Conservation (phyloP, 2,113 vertebrate genomes). For the Craseonycteris thonglongyai region DNA sequence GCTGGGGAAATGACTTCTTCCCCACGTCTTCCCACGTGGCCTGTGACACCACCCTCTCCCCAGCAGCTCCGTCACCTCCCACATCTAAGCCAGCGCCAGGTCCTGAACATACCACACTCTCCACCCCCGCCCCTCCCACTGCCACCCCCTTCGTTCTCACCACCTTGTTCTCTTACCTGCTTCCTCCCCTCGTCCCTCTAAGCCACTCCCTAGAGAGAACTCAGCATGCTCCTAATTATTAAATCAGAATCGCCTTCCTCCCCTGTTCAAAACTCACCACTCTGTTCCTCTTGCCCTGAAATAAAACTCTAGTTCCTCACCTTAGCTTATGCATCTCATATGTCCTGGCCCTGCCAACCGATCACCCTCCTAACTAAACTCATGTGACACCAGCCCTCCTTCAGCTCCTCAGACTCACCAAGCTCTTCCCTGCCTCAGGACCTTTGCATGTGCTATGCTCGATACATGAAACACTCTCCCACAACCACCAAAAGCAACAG, state of each 20-base stretch:
- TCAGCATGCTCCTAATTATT: not conserved
- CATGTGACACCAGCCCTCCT: not conserved
- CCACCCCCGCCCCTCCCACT: accelerated
- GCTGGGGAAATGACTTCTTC: not conserved
- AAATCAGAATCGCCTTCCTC: not conserved
- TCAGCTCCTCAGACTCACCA: not conserved
- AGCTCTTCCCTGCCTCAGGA: not conserved
- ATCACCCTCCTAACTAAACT: not conserved
- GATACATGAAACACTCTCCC: not conserved
- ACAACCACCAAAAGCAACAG: not conserved
- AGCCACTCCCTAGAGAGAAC: not conserved
- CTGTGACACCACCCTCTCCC: too few species aligned
- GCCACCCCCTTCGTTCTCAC: not conserved
- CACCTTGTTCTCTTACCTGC: not conserved
- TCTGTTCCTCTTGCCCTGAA: not conserved
- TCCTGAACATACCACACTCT: not conserved
- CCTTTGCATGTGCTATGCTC: not conserved
- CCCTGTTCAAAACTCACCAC: not conserved
- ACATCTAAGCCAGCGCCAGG: not conserved
- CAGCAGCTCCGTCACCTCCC: not conserved
- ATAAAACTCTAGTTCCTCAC: not conserved
- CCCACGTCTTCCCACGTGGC: not conserved
- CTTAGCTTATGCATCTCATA: not conserved
- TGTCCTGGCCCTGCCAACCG: not conserved
- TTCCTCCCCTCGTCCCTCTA: not conserved